A percentile compares a stretch with the other conserved stretches of the same genome.
phyloP scores from a whole-genome alignment of 1,140 invertebrate species.

The Colletes latitarsis region DNA sequence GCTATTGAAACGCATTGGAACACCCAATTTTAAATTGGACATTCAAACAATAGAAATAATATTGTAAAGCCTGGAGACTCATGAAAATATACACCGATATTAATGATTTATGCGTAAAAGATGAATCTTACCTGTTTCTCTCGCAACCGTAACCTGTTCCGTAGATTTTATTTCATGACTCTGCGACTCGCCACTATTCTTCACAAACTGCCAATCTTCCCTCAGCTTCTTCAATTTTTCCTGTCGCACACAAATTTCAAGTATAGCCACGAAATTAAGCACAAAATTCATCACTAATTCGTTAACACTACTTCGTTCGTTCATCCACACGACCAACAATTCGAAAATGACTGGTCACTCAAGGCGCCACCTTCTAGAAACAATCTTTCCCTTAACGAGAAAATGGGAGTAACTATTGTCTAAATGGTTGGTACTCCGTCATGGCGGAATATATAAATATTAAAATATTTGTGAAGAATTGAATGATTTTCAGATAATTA shows the following conservation, averaged over 20 bases:
- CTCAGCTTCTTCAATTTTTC: conserved; percentile 83
- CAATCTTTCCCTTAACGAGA: not conserved
- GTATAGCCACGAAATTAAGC: conserved; percentile 1
- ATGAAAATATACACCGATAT: no score
- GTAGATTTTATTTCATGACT: conserved; percentile 54
- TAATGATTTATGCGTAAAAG: no score
- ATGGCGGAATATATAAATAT: not conserved
- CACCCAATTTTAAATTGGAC: not conserved
- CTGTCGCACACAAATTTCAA: conserved; percentile 58
- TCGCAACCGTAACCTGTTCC: conserved; percentile 3
- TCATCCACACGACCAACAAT: not conserved
- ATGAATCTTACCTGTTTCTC: conserved; percentile 66
- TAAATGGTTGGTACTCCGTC: not conserved
- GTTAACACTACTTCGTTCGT: not conserved
- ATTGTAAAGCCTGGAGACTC: no score
- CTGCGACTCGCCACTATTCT: conserved; percentile 75
- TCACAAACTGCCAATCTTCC: conserved; percentile 84
- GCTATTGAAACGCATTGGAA: no score
- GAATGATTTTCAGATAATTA: no score
- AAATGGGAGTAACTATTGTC: not conserved
- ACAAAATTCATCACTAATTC: not conserved
- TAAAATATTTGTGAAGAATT: not conserved
- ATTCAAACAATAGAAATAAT: no score
- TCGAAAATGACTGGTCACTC: not conserved
- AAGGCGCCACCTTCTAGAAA: not conserved